Percentiles rank a stretch among this genome's conserved stretches.
These are phyloP conservation scores for Selenia dentaria DNA, from an alignment of 2,888 invertebrate species.

Conservation along the genomic window DNA sequence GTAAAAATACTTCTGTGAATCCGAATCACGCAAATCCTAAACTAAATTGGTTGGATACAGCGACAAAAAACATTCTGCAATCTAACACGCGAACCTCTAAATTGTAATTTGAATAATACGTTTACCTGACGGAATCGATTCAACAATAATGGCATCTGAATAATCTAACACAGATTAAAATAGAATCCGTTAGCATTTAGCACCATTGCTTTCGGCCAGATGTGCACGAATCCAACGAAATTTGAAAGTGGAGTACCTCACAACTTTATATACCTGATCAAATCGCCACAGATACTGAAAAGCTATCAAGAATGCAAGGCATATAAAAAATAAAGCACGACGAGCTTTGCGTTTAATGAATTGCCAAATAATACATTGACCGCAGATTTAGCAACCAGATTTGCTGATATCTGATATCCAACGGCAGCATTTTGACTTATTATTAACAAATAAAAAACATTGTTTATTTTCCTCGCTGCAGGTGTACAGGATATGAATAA, in stretches of 20 bases:
- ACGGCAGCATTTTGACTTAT: conserved; percentile 52
- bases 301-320: conserved; percentile 9
- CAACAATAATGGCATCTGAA: conserved; percentile 60
- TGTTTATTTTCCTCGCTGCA: conserved; percentile 47
- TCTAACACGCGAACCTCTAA: conserved; percentile 64
- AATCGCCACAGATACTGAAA: conserved; percentile 8
- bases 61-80: conserved; percentile 75
- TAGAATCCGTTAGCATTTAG: conserved; percentile 41
- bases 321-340: conserved; percentile 20
- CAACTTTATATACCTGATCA: conserved; percentile 6
- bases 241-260: conserved; percentile 34
- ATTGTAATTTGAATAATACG: conserved; percentile 73
- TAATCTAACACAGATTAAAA: conserved; percentile 46
- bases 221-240: conserved; percentile 32
- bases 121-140: conserved; percentile 65
- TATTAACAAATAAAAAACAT: conserved; percentile 51
- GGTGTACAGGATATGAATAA: conserved; percentile 50
- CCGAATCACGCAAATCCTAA: conserved; percentile 72
- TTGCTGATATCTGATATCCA: conserved; percentile 42
- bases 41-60: conserved; percentile 67
- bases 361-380: conserved; percentile 32
- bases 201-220: conserved; percentile 25
- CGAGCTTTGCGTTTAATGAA: conserved; percentile 21
- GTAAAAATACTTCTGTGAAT: conserved; percentile 49
- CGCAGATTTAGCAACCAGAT: conserved; percentile 36